Evolutionary conservation across 2,113 vertebrate species (phyloP).

Genomic region (Sinocyclocheilus anophthalmus): DNA sequence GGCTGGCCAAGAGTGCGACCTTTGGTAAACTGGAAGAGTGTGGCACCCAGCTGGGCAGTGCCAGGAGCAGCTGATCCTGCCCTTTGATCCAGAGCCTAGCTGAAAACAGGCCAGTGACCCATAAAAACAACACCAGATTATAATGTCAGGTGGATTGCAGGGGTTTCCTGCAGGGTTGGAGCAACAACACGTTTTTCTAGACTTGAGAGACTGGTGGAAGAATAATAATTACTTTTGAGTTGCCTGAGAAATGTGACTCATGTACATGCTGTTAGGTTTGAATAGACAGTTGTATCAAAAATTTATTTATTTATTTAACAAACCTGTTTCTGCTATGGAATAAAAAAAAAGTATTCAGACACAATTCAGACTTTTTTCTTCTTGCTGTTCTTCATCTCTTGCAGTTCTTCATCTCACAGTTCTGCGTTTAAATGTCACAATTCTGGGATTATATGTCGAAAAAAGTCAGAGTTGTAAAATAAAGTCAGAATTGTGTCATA

Average conservation of each 20-base stretch:
- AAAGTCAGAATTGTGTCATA: neutral
- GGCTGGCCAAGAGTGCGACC: conserved; percentile 58
- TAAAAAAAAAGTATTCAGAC: no score
- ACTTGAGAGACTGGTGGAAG: neutral
- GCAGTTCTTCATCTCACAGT: no score
- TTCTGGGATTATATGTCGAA: no score
- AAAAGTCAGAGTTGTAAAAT: no score
- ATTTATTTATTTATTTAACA: neutral
- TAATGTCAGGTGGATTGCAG: conserved; percentile 38
- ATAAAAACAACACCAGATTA: conserved; percentile 44
- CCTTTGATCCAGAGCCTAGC: conserved; percentile 54
- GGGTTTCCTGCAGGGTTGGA: neutral
- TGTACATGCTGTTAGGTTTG: neutral
- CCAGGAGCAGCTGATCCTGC: conserved; percentile 51
- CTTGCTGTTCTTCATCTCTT: no score
- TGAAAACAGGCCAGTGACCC: conserved; percentile 48
- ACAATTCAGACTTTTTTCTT: no score
- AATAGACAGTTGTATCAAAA: neutral
- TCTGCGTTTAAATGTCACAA: no score
- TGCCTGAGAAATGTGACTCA: neutral
- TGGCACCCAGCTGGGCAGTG: conserved; percentile 59
- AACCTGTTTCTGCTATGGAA: no score
- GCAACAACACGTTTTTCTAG: conserved; percentile 28
- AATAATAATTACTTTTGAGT: neutral
- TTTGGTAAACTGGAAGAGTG: conserved; percentile 63